These are phyloP conservation scores for Acyrthosiphon pisum DNA, from an alignment of 1,140 invertebrate species.

Conservation along the genomic window DNA sequence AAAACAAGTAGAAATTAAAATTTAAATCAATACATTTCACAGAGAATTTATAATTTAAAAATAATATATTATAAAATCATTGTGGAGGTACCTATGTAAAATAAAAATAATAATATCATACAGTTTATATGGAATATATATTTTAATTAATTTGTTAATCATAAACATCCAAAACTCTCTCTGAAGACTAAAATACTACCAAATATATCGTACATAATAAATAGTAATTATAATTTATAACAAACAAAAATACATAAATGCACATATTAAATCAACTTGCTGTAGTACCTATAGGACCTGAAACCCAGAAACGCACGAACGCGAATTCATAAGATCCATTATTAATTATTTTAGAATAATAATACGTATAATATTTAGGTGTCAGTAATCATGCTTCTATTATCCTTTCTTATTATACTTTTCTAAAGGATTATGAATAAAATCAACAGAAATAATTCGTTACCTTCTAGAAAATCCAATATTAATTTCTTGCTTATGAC, in stretches of 20 bases:
- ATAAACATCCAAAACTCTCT: neutral
- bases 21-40: neutral
- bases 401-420: constrained; percentile 16
- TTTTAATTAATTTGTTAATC: neutral
- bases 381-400: neutral
- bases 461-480: neutral
- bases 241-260: neutral
- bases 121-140: neutral
- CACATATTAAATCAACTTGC: neutral
- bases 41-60: neutral
- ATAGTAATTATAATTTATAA: constrained; percentile 4
- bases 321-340: neutral
- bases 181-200: neutral
- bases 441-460: neutral
- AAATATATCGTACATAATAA: neutral
- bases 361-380: neutral
- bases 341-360: neutral
- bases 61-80: neutral
- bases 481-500: neutral
- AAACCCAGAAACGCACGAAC: neutral
- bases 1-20: neutral
- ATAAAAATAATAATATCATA: neutral
- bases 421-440: neutral
- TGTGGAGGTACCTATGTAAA: neutral
- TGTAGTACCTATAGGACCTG: neutral